phyloP scores from a whole-genome alignment of 35 echinoderm and acorn worm genomes.

The Amphiura filiformis region DNA sequence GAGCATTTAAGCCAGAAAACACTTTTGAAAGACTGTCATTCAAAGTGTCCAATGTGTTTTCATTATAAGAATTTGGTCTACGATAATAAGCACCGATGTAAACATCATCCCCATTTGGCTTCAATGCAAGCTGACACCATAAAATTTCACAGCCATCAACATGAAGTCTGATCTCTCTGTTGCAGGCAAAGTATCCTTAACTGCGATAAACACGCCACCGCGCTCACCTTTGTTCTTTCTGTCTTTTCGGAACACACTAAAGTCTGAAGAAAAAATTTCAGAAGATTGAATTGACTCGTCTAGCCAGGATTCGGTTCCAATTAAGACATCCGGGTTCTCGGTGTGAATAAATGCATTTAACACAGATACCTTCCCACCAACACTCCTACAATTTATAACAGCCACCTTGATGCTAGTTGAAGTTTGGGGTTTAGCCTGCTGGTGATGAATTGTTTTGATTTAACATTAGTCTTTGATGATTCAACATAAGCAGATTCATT shows the following conservation, averaged over 20 bases:
- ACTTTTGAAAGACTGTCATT: conserved; percentile 21
- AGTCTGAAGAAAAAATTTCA: conserved; percentile 18
- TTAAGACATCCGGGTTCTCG: conserved; percentile 31
- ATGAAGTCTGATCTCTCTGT: background rate
- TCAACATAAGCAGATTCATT: too few relatives aligned
- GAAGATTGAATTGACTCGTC: conserved; percentile 14
- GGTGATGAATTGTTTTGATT: too few relatives aligned
- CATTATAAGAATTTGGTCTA: background rate
- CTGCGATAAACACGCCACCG: background rate
- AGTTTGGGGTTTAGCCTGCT: too few relatives aligned
- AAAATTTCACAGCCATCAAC: background rate
- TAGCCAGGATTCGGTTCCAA: conserved; percentile 26
- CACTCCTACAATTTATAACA: conserved; percentile 27
- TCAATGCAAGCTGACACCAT: background rate
- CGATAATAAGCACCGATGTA: conserved; percentile 25
- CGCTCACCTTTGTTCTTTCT: background rate
- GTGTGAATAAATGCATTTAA: background rate
- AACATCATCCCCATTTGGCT: background rate
- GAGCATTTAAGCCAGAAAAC: background rate
- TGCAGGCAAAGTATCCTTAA: background rate
- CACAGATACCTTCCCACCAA: background rate
- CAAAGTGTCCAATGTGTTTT: background rate
- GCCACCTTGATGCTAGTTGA: conserved; percentile 18
- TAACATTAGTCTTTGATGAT: too few relatives aligned
- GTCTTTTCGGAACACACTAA: conserved; percentile 15